Evolutionary conservation across 2,888 invertebrate species (phyloP).

Genomic region (Diplolepis rosae): DNA sequence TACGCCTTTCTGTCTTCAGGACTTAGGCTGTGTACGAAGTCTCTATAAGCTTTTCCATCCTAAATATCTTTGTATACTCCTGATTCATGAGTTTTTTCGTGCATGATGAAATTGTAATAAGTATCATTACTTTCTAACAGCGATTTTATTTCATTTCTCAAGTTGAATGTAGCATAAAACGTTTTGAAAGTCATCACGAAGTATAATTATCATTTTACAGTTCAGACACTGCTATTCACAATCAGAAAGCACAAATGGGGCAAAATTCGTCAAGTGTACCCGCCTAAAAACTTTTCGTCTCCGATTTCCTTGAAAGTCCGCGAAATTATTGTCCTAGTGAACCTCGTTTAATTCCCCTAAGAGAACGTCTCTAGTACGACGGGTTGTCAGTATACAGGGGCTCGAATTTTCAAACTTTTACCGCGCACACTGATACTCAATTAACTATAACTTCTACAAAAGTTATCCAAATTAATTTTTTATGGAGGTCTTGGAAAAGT

Average conservation of each 20-base stretch:
- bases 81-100: not conserved
- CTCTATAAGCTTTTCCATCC: conserved; percentile 35
- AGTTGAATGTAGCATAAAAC: not conserved
- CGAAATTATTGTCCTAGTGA: too few species aligned
- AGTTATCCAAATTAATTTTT: too few species aligned
- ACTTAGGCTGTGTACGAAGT: conserved; percentile 32
- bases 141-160: not conserved
- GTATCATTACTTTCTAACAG: not conserved
- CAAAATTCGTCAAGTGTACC: too few species aligned
- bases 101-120: not conserved
- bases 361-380: too few species aligned
- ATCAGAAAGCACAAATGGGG: not conserved
- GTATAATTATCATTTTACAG: not conserved
- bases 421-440: too few species aligned
- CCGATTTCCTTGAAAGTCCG: too few species aligned
- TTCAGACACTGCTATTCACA: not conserved
- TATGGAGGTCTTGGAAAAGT: too few species aligned
- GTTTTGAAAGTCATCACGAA: not conserved
- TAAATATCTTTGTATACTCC: conserved; percentile 26
- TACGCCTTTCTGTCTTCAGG: conserved; percentile 28
- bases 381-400: too few species aligned
- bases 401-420: too few species aligned
- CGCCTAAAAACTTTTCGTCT: too few species aligned
- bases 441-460: too few species aligned
- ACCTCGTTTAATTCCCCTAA: too few species aligned